Conservation (phyloP, 2,888 invertebrate species). For the Megalurothrips usitatus region DNA sequence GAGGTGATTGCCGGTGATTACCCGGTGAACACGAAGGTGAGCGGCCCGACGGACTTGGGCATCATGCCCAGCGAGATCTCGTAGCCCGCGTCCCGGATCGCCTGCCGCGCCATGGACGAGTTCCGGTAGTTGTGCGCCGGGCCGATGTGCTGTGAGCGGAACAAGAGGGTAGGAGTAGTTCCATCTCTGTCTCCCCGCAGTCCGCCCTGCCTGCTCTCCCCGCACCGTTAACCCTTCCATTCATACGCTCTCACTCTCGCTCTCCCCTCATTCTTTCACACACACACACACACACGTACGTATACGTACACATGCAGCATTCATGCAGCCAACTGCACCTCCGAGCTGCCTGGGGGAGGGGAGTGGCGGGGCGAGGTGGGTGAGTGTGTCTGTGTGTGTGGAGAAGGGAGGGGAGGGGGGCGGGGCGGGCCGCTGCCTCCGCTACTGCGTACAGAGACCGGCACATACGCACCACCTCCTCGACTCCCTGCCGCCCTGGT, state of each 20-base stretch:
- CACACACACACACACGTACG: neutral
- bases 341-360: neutral
- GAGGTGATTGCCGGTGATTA: conserved; percentile 38
- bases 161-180: conserved; percentile 24
- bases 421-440: neutral
- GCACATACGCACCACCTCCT: conserved; percentile 17
- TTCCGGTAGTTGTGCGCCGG: conserved; percentile 98
- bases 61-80: conserved; percentile 91
- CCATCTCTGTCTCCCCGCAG: too few species aligned
- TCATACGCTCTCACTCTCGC: neutral
- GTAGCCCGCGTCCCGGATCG: conserved; percentile 97
- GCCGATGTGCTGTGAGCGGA: conserved; percentile 72
- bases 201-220: too few species aligned
- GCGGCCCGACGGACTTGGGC: conserved; percentile 95
- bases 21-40: conserved; percentile 98
- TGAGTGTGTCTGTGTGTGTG: neutral
- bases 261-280: too few species aligned
- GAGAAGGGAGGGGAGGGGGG: neutral
- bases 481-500: neutral
- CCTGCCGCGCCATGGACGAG: conserved; percentile 95
- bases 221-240: too few species aligned
- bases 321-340: neutral
- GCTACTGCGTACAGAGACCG: conserved; percentile 1
- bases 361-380: neutral
- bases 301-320: neutral